These are phyloP conservation scores for Erpetoichthys calabaricus DNA, from an alignment of 2,797 vertebrate genomes.

Conservation along the genomic window DNA sequence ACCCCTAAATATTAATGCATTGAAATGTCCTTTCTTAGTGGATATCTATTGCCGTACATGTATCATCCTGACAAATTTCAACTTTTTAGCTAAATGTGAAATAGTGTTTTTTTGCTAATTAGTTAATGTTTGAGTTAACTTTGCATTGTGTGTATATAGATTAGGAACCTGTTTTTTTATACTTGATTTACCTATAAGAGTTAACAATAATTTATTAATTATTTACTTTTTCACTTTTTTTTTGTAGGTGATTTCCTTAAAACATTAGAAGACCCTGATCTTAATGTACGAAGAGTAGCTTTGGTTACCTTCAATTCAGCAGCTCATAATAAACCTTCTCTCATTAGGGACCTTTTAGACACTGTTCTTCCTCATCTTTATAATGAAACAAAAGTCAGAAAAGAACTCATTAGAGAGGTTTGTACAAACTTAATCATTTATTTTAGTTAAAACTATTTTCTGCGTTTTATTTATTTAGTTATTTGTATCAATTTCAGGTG, in stretches of 20 bases:
- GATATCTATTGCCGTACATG: no score
- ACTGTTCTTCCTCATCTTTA: slow-evolving; percentile 79
- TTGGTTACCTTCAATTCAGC: slow-evolving; percentile 82
- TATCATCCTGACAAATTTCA: no score
- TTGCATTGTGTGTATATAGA: no score
- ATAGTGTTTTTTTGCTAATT: no score
- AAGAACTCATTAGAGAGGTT: slow-evolving; percentile 81
- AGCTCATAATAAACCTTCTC: slow-evolving; percentile 78
- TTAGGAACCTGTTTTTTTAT: no score
- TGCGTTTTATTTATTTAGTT: not conserved
- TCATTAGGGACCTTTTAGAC: slow-evolving; percentile 77
- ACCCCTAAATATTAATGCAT: no score
- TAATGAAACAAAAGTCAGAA: slow-evolving; percentile 83
- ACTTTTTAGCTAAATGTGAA: no score
- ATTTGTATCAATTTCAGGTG: slow-evolving; percentile 41
- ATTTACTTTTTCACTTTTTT: slow-evolving; percentile 6
- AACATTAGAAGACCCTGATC: slow-evolving; percentile 77
- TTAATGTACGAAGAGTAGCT: slow-evolving; percentile 76
- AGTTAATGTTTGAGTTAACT: no score
- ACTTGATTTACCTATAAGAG: not conserved
- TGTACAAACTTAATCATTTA: slow-evolving; percentile 10
- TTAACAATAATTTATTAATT: not conserved
- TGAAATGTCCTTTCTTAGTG: no score
- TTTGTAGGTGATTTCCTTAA: slow-evolving; percentile 77
- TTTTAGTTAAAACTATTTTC: not conserved